Evolutionary conservation across 2,888 invertebrate genomes (phyloP).

Genomic region (Schizaphis graminum): DNA sequence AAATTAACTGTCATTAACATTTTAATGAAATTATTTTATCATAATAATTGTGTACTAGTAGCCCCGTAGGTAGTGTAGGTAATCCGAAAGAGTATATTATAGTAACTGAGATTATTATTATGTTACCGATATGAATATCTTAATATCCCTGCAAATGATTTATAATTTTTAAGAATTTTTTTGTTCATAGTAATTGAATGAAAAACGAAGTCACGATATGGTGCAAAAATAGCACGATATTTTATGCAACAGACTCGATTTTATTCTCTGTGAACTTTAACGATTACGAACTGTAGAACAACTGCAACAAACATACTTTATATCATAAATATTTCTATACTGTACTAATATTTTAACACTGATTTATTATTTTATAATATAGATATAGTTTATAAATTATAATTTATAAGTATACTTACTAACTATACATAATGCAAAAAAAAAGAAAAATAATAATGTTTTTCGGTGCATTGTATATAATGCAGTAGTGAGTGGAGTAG

Average conservation of each 20-base stretch:
- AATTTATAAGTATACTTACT: background rate
- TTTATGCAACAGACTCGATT: background rate
- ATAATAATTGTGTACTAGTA: background rate
- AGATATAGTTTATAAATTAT: background rate
- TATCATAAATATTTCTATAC: background rate
- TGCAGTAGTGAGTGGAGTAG: no score
- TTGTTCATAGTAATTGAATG: background rate
- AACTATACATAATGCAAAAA: background rate
- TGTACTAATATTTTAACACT: background rate
- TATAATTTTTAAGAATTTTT: background rate
- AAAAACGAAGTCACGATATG: background rate
- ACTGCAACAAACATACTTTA: background rate
- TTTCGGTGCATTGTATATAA: background rate
- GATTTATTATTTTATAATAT: background rate
- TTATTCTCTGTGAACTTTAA: background rate
- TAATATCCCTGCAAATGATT: background rate
- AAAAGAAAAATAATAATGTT: conserved; percentile 16
- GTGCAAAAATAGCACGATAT: background rate
- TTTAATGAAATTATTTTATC: background rate
- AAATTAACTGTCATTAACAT: background rate
- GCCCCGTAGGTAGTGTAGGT: no score
- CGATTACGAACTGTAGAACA: background rate
- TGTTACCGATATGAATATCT: background rate
- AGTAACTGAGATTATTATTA: background rate
- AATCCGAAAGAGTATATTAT: background rate